phyloP scores from a whole-genome alignment of 2,797 vertebrate species.

The Chiroxiphia lanceolata region DNA sequence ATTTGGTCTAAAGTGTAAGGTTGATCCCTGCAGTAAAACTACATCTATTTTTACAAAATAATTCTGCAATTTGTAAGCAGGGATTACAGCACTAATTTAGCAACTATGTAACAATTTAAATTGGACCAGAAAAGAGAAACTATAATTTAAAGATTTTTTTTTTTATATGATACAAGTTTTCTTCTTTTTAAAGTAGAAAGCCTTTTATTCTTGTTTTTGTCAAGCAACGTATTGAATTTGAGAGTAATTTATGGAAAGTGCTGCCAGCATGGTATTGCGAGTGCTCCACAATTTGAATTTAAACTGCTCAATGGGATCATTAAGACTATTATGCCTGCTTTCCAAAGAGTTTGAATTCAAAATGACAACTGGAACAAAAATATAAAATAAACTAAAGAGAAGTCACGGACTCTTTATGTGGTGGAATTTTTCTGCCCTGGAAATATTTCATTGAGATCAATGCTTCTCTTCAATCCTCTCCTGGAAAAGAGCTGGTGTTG shows the following conservation, averaged over 20 bases:
- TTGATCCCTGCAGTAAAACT: constrained; percentile 34
- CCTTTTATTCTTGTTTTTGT: constrained; percentile 66
- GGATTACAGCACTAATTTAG: constrained; percentile 69
- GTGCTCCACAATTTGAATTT: constrained; percentile 82
- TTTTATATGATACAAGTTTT: constrained; percentile 57
- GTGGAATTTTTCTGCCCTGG: constrained; percentile 65
- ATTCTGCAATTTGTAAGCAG: constrained; percentile 63
- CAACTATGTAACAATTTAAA: constrained; percentile 71
- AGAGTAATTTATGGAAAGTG: constrained; percentile 80
- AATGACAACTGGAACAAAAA: constrained; percentile 76
- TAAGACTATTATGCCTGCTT: constrained; percentile 83
- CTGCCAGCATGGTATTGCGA: constrained; percentile 76
- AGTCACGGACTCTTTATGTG: constrained; percentile 56
- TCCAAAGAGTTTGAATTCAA: constrained; percentile 77
- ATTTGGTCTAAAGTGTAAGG: background rate
- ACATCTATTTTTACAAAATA: constrained; percentile 65
- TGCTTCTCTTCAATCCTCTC: constrained; percentile 43
- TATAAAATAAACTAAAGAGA: constrained; percentile 67
- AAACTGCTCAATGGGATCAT: constrained; percentile 81
- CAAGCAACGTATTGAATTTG: constrained; percentile 74
- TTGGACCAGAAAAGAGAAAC: constrained; percentile 72
- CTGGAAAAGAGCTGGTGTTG: constrained; percentile 53
- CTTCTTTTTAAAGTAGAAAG: constrained; percentile 64
- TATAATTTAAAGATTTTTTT: constrained; percentile 75
- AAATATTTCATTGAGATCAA: constrained; percentile 61